phyloP scores from a whole-genome alignment of 2,797 vertebrate species.

The Rhinogobio ventralis region DNA sequence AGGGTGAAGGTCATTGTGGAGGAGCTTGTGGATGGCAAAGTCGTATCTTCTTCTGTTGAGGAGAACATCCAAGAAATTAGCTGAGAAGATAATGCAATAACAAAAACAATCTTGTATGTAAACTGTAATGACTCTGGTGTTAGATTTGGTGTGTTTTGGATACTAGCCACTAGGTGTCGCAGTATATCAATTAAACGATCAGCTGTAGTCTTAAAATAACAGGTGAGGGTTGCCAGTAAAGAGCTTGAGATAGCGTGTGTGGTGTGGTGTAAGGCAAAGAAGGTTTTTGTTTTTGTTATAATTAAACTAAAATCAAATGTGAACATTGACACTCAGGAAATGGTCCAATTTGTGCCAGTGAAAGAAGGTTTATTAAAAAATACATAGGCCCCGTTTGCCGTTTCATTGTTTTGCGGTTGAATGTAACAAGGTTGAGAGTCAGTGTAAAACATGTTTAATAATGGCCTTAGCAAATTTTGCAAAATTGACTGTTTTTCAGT shows the following conservation, averaged over 20 bases:
- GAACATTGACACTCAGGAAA: not conserved
- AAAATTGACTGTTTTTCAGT: not conserved
- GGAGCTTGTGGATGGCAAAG: conserved; percentile 69
- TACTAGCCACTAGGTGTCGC: not conserved
- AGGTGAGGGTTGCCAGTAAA: not conserved
- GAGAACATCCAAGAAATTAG: conserved; percentile 59
- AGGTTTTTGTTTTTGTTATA: too few relatives aligned
- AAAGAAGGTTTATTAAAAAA: too few relatives aligned
- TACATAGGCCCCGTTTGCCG: too few relatives aligned
- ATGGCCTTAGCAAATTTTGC: not conserved
- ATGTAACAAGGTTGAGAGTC: too few relatives aligned
- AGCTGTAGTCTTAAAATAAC: not conserved
- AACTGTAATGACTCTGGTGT: not conserved
- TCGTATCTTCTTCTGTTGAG: conserved; percentile 61
- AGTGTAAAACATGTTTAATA: not conserved
- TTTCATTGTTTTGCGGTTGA: too few relatives aligned
- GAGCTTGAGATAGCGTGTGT: not conserved
- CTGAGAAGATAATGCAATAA: not conserved
- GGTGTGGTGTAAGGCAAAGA: not conserved
- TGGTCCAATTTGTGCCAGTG: too few relatives aligned
- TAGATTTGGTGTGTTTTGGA: not conserved
- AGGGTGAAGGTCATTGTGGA: conserved; percentile 72
- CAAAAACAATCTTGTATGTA: not conserved
- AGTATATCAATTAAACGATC: not conserved
- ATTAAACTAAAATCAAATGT: not conserved